Base-by-base conservation (phyloP, 2,113 vertebrate species). In the Columbina picui region DNA sequence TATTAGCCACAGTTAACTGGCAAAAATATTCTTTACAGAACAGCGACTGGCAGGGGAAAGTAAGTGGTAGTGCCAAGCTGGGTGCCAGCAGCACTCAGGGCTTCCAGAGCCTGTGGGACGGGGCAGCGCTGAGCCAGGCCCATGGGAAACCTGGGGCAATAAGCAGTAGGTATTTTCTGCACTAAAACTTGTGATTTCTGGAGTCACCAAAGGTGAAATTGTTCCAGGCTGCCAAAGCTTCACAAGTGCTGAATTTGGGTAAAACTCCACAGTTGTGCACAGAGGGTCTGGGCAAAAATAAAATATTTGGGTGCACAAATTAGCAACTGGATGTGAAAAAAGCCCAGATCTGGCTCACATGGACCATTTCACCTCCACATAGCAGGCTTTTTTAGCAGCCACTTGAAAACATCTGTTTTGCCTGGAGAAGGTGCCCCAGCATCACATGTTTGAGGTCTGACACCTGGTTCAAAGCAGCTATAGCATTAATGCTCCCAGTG, bases 1-100 rank as follows among this genome's bases (percentile, higher is more conserved):
- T 18, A 16, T 61, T 57, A 83, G 23, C 60, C 75, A 57, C 39
- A 88, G 38, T 71, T 59, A 90, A 74, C 30, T 14, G 34, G 76
- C n/a, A 89, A 78, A 93, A 93, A 45, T 23, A 47, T 74, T 81
- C 63, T 79, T 85, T 74, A 91, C 79, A 49, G 49, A 90, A 56
- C 5, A 76, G 36, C 52, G 47, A 60, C 57, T 65, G 67, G 63
- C 90, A 85, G 39, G 70, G 29, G n/a, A 87, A 55, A 76, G 57
- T 13, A 79, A 63, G 32, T 1, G 11, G 23, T 34, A 25, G 81
- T 92, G 82, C 67, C 57, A 71, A 83, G 57, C 45, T 6, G 0
- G 0, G 30, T 56, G 55, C 64, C 8, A 4, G 73, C 64, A 29
- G 9, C 0, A 0, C 63, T 73, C 27, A 12, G 70, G 59, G 36